phyloP scores from a whole-genome alignment of 2,113 vertebrate genomes.

The Cryptomyrus ogoouensis region DNA sequence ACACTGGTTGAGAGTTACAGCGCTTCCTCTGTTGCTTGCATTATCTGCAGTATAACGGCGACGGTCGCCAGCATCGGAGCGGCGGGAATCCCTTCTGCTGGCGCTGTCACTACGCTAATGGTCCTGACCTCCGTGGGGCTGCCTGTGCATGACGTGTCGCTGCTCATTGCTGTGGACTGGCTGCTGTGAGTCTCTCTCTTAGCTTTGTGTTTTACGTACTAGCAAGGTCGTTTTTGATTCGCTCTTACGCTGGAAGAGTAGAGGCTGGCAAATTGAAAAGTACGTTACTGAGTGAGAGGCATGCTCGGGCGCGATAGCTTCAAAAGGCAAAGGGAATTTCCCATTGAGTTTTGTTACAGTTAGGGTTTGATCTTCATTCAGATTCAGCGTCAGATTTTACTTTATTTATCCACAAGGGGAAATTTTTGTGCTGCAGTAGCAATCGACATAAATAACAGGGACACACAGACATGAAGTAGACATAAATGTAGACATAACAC shows the following conservation, averaged over 20 bases:
- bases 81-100: slow-evolving; percentile 71
- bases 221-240: neutral
- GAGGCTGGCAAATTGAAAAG: neutral
- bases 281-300: neutral
- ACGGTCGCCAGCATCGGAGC: slow-evolving; percentile 73
- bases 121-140: slow-evolving; percentile 70
- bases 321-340: neutral
- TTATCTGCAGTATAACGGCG: slow-evolving; percentile 63
- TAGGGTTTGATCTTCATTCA: neutral
- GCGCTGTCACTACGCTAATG: slow-evolving; percentile 76
- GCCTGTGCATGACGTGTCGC: slow-evolving; percentile 68
- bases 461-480: neutral
- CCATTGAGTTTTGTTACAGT: neutral
- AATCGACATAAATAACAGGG: neutral
- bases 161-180: slow-evolving; percentile 78
- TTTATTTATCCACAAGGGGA: neutral
- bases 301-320: neutral
- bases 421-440: neutral
- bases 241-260: neutral
- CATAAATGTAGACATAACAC: neutral
- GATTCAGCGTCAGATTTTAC: neutral
- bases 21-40: neutral
- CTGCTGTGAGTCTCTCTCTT: slow-evolving; percentile 66
- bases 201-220: neutral
- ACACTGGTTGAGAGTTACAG: neutral